Conservation (phyloP, 2,888 invertebrate species). For the Ormia ochracea region DNA sequence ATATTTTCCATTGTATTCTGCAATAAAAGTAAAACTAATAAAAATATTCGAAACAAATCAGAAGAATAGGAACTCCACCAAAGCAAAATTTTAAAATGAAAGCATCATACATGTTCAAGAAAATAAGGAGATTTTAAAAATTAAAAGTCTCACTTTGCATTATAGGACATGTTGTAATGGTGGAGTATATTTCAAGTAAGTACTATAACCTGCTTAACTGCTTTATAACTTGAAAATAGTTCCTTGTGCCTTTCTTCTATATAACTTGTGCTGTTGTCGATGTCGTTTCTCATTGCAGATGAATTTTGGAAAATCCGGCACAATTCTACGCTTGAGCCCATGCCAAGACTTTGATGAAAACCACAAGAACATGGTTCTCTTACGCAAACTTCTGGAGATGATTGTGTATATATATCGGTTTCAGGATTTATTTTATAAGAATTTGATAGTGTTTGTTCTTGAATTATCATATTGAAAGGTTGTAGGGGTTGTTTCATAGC, state of each 20-base stretch:
- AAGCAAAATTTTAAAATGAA: too few species aligned
- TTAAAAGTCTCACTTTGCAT: too few species aligned
- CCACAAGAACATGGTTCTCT: conserved; percentile 54
- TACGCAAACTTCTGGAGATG: conserved; percentile 67
- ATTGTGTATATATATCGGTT: conserved; percentile 68
- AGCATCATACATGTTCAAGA: too few species aligned
- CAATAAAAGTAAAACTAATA: conserved; percentile 9
- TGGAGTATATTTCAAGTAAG: conserved; percentile 2
- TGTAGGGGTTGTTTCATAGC: conserved; percentile 59
- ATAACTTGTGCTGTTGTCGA: background rate
- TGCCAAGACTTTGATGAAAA: conserved; percentile 2
- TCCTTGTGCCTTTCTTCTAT: background rate
- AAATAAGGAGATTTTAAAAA: too few species aligned
- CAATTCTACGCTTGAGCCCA: conserved; percentile 2
- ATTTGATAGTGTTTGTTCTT: conserved; percentile 2
- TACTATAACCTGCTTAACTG: background rate
- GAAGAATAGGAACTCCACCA: conserved; percentile 1
- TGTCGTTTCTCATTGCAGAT: background rate
- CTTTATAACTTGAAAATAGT: background rate
- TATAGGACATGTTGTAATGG: background rate
- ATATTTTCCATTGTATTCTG: conserved; percentile 27
- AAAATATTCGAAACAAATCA: background rate
- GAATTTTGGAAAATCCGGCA: background rate
- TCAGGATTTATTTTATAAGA: conserved; percentile 45
- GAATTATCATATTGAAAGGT: conserved; percentile 2